These are phyloP conservation scores for Zaprionus lachaisei DNA, from an alignment of 1,140 invertebrate genomes.

Conservation along the genomic window DNA sequence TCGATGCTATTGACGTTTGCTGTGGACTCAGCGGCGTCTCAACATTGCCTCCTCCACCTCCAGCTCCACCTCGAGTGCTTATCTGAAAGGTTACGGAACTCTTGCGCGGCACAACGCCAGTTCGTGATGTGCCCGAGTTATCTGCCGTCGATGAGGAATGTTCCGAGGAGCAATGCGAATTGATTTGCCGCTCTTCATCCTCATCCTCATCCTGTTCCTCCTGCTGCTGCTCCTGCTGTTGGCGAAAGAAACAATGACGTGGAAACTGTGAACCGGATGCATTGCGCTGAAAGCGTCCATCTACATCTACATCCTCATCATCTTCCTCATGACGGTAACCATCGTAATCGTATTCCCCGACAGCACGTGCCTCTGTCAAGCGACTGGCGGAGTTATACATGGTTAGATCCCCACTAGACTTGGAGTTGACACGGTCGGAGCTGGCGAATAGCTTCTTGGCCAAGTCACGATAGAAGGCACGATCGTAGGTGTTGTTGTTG, in stretches of 20 bases:
- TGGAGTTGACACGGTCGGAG: constrained; percentile 75
- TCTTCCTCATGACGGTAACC: not conserved
- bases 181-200: constrained; percentile 18
- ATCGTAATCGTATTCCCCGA: constrained; percentile 12
- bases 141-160: constrained; percentile 35
- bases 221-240: constrained; percentile 34
- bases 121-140: constrained; percentile 6
- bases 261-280: constrained; percentile 79
- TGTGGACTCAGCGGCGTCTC: constrained; percentile 16
- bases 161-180: constrained; percentile 54
- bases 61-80: not conserved
- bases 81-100: constrained; percentile 72
- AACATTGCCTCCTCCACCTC: constrained; percentile 1
- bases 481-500: constrained; percentile 79
- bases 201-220: constrained; percentile 29
- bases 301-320: constrained; percentile 8
- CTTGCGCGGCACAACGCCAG: constrained; percentile 47
- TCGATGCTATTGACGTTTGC: constrained; percentile 65
- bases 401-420: constrained; percentile 82
- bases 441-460: constrained; percentile 66
- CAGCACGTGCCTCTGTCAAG: constrained; percentile 34
- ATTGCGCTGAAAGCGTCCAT: constrained; percentile 72
- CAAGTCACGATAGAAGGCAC: constrained; percentile 76
- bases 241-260: constrained; percentile 75
- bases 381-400: constrained; percentile 73